Evolutionary conservation across 2,888 invertebrate species (phyloP), one percentile per base, ranked within the genome.

Genomic region (Trisateles emortualis): DNA sequence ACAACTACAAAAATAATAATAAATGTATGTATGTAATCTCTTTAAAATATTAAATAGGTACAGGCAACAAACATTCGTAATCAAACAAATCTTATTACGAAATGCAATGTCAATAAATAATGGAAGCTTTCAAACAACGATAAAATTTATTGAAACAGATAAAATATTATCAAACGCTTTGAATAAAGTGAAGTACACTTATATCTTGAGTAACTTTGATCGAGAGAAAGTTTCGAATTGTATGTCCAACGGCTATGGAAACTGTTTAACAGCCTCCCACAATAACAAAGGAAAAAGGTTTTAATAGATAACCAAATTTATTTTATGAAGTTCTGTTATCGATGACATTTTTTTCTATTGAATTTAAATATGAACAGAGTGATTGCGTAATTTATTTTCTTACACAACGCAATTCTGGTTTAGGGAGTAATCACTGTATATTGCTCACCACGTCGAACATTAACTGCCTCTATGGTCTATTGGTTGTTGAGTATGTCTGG

Each of bases 161-260:
- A 58, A 71, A 49, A 42, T 33, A 35, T 59, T 72, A 72, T 72
- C 64, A 59, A 55, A 48, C 46, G 55, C 55, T 52, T 55, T 54
- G 46, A 53, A 68, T 52, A 42, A n/a, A 48, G 22, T 49, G 24
- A 32, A 35, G 53, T 45, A 50, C 41, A 42, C 36, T 43, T 53
- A 62, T 52, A 43, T 48, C 30, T 68, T 70, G 36, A 60, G 59
- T 49, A 71, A 74, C 52, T 57, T 53, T 59, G 52, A 65, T 49
- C 44, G 52, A 57, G 72, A 71, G 73, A 73, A 74, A 74, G 74
- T 74, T 65, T 57, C 35, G 26, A 64, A 51, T 44, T 52, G 45
- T 33, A 40, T 61, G 62, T 58, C 68, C 40, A 45, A 45, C 26
- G 63, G 68, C 68, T 38, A 61, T 54, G 30, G 50, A 52, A 58